phyloP scores from a whole-genome alignment of 35 echinoderm and acorn worm species.

The Eucidaris tribuloides region DNA sequence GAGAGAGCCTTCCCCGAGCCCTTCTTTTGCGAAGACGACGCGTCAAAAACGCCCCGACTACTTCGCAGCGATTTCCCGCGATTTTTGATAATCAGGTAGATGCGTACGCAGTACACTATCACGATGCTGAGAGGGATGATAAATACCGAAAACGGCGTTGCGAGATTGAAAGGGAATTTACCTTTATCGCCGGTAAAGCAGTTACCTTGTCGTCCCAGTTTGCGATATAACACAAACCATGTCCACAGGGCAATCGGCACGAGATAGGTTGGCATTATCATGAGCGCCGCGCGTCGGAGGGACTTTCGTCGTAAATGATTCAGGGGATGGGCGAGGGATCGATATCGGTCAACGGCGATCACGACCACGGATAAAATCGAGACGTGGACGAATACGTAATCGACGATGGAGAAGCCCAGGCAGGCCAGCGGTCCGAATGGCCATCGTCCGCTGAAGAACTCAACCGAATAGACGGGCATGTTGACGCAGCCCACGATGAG shows the following conservation, averaged over 20 bases:
- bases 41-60: no score
- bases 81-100: slow-evolving; percentile 10
- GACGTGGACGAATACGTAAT: slow-evolving; percentile 54
- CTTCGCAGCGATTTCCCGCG: no score
- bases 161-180: slow-evolving; percentile 24
- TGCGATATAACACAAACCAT: slow-evolving; percentile 17
- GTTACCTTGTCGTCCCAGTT: not conserved
- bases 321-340: slow-evolving; percentile 27
- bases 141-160: slow-evolving; percentile 30
- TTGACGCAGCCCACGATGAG: slow-evolving; percentile 26
- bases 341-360: slow-evolving; percentile 46
- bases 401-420: slow-evolving; percentile 31
- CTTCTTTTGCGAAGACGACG: no score
- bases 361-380: slow-evolving; percentile 32
- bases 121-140: slow-evolving; percentile 14
- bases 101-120: not conserved
- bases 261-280: slow-evolving; percentile 20
- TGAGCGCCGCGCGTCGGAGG: not conserved
- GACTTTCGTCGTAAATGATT: slow-evolving; percentile 20
- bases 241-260: slow-evolving; percentile 30
- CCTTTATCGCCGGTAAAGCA: slow-evolving; percentile 16
- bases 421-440: slow-evolving; percentile 31
- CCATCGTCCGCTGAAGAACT: slow-evolving; percentile 42
- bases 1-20: no score
- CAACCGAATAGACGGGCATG: slow-evolving; percentile 50